Conservation (phyloP, 2,888 invertebrate genomes). For the Drosophila pegasa region DNA sequence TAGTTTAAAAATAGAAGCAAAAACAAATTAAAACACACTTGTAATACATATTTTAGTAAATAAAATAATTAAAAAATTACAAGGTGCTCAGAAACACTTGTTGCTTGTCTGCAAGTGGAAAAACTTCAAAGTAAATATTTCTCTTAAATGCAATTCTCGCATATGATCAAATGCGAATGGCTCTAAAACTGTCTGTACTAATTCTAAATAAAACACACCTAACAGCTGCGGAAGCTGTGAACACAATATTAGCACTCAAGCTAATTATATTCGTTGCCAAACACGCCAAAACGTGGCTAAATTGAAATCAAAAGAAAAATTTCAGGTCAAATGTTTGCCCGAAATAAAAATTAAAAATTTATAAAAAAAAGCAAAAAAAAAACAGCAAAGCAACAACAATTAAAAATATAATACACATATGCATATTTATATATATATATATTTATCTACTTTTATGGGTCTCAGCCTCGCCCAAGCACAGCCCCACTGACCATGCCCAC, state of each 20-base stretch:
- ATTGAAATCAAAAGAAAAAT: constrained; percentile 37
- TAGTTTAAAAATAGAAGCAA: not conserved
- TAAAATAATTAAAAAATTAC: not conserved
- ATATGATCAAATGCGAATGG: not conserved
- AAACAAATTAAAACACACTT: too few species aligned
- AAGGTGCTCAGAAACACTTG: not conserved
- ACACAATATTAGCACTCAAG: constrained; percentile 33
- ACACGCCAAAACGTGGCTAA: constrained; percentile 29
- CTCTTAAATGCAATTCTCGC: too few species aligned
- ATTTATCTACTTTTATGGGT: constrained; percentile 20
- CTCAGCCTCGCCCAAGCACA: constrained; percentile 26
- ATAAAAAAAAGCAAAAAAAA: constrained; percentile 13
- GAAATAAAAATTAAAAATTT: constrained; percentile 24
- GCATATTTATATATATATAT: not conserved
- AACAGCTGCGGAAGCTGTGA: constrained; percentile 21
- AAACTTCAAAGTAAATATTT: not conserved
- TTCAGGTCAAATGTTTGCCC: constrained; percentile 24
- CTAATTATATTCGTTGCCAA: constrained; percentile 13
- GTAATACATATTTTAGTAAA: not conserved
- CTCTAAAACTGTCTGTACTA: not conserved
- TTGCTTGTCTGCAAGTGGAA: not conserved
- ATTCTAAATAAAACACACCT: not conserved
- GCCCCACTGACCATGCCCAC: constrained; percentile 15
- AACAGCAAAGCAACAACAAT: constrained; percentile 15
- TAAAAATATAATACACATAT: constrained; percentile 4